These are phyloP conservation scores for Heliothis subflexa DNA, from an alignment of 1,140 invertebrate genomes.

Conservation along the genomic window DNA sequence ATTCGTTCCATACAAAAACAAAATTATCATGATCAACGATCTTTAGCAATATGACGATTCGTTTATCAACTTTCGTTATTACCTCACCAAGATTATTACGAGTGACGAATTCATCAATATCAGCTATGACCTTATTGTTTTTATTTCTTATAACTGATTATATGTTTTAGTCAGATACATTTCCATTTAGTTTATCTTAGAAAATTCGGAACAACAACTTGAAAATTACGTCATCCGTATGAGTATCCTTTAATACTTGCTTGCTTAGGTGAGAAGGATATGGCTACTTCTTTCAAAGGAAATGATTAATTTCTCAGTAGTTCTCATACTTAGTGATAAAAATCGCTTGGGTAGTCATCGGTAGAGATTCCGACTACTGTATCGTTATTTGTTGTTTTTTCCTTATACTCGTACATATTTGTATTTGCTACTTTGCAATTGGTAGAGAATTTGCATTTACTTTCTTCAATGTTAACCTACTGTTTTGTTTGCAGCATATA, in stretches of 20 bases:
- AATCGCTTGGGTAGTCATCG: neutral
- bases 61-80: slow-evolving; percentile 20
- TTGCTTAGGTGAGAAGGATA: neutral
- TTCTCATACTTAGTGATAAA: neutral
- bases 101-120: slow-evolving; percentile 17
- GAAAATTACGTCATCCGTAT: neutral
- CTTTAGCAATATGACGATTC: slow-evolving; percentile 4
- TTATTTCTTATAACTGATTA: slow-evolving; percentile 16
- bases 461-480: neutral
- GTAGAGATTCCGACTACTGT: slow-evolving; percentile 16
- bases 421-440: neutral
- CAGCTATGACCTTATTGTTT: slow-evolving; percentile 15
- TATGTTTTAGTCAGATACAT: slow-evolving; percentile 3
- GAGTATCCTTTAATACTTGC: neutral
- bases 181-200: neutral
- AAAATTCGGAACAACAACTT: slow-evolving; percentile 16
- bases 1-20: neutral
- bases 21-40: neutral
- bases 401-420: neutral
- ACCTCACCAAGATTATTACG: slow-evolving; percentile 22
- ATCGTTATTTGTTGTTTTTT: neutral
- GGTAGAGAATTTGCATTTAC: neutral
- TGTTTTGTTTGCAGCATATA: too few relatives aligned
- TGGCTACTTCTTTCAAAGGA: slow-evolving; percentile 2
- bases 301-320: slow-evolving; percentile 26